Percentiles rank a stretch among this genome's conserved stretches.
These are phyloP conservation scores for Bos taurus DNA, from an alignment of 2,113 vertebrate genomes.

Conservation along the genomic window DNA sequence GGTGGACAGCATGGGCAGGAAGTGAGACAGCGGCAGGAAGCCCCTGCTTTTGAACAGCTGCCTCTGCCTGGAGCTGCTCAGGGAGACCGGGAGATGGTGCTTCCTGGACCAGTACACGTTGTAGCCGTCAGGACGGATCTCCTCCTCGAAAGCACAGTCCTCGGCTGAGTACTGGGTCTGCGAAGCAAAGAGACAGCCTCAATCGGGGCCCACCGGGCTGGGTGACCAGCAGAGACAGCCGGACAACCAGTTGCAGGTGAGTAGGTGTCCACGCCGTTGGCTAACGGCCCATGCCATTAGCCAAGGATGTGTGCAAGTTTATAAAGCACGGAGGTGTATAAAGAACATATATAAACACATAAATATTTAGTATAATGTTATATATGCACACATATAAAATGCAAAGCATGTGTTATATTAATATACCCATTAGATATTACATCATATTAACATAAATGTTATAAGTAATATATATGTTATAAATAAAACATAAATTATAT, in stretches of 20 bases:
- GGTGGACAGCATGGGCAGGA: constrained; percentile 88
- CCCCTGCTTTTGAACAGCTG: constrained; percentile 81
- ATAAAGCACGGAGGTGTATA: not conserved
- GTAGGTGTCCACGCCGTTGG: accelerated
- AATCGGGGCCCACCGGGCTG: accelerated
- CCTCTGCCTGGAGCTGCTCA: constrained; percentile 86
- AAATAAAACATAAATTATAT: not conserved
- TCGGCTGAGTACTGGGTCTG: constrained; percentile 86
- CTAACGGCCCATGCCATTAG: not conserved
- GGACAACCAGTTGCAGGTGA: accelerated
- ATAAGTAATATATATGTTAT: not conserved
- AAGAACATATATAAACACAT: not conserved
- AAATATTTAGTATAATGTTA: not conserved
- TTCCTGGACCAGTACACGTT: constrained; percentile 88
- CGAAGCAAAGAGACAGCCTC: not conserved
- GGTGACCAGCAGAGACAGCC: accelerated
- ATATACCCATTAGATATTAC: not conserved
- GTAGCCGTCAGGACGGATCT: constrained; percentile 88
- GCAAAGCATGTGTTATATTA: not conserved
- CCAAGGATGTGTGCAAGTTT: not conserved
- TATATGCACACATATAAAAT: not conserved
- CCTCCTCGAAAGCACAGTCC: constrained; percentile 92
- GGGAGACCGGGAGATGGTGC: constrained; percentile 82
- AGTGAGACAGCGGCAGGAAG: constrained; percentile 85
- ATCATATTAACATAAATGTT: not conserved